Base-by-base conservation (phyloP, 2,113 vertebrate genomes). In the Melanerpes formicivorus region DNA sequence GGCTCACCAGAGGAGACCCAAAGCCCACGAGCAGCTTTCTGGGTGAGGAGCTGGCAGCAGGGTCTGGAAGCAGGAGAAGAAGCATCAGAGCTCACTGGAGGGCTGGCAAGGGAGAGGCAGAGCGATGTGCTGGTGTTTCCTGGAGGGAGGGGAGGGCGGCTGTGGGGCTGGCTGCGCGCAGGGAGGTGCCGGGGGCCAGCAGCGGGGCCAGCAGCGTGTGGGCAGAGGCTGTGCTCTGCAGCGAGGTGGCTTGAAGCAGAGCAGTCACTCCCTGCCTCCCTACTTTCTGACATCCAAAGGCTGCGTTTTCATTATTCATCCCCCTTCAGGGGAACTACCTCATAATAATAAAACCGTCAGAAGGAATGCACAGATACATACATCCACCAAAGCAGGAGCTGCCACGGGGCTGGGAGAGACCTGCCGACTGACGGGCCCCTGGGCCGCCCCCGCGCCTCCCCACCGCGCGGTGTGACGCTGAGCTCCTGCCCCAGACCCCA, bases 321-420 rank as follows among this genome's bases (percentile, higher is more conserved):
- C 97, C 84, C 96, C 97, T 98, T 96, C 96, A 97, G 95, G 97
- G 95, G 93, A 97, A 96, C 94, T 90, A 95, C 65, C 96, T 93
- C 94, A 82, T 95, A 97, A 98, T 98, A 98, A 98, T 98, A 98
- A 98, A 98, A 97, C 96, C 93, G 98, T 98, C 98, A 98, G 96
- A 97, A 98, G 97, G 97, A 98, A 98, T 97, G 95, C 96, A 90
- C 94, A 37, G 88, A 96, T 97, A 97, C 97, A 98, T 98, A 97
- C 96, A 93, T 95, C 97, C 85, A 95, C 96, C 74, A 97, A 97
- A 97, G 84, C 91, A 98, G 97, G 96, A 96, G 95, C 46, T 95
- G 85, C 85, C 95, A 93, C 95, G 93, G 94, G 95, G 93, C 97
- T 91, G 91, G 63, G 94, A 91, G 73, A 93, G 95, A 97, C 21